Evolutionary conservation across 2,113 vertebrate genomes (phyloP).

Genomic region (Aphyosemion australe): DNA sequence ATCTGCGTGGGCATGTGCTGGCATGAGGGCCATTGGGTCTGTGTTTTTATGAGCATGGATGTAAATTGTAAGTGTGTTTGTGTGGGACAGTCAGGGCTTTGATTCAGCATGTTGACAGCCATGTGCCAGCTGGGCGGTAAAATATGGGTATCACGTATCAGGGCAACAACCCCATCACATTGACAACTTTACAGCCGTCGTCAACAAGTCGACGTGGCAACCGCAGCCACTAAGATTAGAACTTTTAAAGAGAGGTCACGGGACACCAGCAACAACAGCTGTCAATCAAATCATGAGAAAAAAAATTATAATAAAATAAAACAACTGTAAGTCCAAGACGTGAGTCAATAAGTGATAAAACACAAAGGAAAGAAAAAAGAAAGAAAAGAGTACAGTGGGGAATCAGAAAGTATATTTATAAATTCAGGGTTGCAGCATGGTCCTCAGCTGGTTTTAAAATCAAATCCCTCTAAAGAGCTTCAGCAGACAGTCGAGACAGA

Average conservation of each 20-base stretch:
- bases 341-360: neutral
- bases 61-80: constrained; percentile 23
- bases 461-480: constrained; percentile 67
- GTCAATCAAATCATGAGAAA: constrained; percentile 43
- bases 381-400: constrained; percentile 47
- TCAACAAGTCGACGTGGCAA: constrained; percentile 45
- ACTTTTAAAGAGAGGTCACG: constrained; percentile 50
- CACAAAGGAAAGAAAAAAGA: constrained; percentile 12
- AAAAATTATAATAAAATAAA: too few species aligned
- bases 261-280: constrained; percentile 25
- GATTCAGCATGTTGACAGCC: constrained; percentile 44
- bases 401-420: constrained; percentile 38
- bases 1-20: neutral
- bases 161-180: constrained; percentile 39
- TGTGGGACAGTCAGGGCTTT: constrained; percentile 23
- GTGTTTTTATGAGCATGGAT: constrained; percentile 8
- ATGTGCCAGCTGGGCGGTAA: constrained; percentile 48
- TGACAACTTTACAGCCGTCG: constrained; percentile 63
- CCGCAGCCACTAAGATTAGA: constrained; percentile 58
- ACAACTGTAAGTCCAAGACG: neutral
- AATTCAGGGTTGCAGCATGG: constrained; percentile 39
- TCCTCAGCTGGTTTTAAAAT: constrained; percentile 58
- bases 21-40: neutral
- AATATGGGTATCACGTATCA: constrained; percentile 52
- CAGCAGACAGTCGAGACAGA: constrained; percentile 48